Conservation (phyloP, 1,140 invertebrate species). For the Bradynema listronoti region DNA sequence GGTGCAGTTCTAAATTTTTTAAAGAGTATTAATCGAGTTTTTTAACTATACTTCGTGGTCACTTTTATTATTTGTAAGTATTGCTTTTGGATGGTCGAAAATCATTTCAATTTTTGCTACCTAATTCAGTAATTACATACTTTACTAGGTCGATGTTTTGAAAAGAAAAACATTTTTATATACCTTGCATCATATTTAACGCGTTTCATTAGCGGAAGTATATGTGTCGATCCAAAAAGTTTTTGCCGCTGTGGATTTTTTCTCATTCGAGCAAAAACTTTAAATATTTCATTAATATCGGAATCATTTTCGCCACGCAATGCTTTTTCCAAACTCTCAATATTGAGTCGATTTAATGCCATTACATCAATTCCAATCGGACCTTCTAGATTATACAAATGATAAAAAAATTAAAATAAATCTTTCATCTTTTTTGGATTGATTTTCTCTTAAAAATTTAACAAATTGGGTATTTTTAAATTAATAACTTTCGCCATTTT, state of each 20-base stretch:
- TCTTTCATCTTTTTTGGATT: neutral
- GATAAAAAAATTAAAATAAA: neutral
- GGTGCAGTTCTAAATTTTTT: conserved; percentile 47
- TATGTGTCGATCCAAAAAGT: conserved; percentile 37
- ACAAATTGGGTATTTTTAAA: neutral
- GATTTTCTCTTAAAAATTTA: neutral
- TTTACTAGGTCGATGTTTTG: conserved; percentile 1
- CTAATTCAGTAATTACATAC: too few relatives aligned
- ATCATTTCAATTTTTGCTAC: too few relatives aligned
- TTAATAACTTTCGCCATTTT: neutral
- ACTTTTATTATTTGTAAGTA: too few relatives aligned
- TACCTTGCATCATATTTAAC: conserved; percentile 46
- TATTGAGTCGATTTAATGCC: conserved; percentile 10
- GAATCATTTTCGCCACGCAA: conserved; percentile 23
- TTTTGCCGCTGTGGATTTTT: conserved; percentile 9
- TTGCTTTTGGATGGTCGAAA: too few relatives aligned
- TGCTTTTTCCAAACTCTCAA: conserved; percentile 27
- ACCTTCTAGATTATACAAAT: conserved; percentile 5
- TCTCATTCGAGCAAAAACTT: conserved; percentile 1
- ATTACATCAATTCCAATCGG: conserved; percentile 35
- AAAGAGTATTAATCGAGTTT: too few relatives aligned
- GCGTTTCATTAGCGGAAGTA: conserved; percentile 38
- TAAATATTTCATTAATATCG: conserved; percentile 29
- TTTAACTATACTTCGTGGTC: too few relatives aligned
- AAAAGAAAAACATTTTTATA: conserved; percentile 3